phyloP scores from a whole-genome alignment of 2,797 vertebrate species.

The Glossophaga mutica region DNA sequence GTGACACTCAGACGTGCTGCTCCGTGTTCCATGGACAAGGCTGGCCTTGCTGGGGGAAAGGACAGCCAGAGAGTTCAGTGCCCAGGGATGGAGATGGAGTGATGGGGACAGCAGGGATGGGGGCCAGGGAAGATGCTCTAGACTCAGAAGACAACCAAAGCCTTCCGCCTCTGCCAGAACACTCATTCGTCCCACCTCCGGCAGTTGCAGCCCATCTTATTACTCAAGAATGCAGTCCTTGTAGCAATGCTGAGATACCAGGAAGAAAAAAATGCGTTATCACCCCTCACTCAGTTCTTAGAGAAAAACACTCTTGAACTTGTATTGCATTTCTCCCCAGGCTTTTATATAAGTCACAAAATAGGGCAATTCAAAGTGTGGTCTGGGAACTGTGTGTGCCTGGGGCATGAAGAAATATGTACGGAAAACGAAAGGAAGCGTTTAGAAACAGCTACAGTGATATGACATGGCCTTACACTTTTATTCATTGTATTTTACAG shows the following conservation, averaged over 20 bases:
- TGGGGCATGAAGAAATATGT: neutral
- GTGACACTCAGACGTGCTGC: neutral
- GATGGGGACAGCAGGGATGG: neutral
- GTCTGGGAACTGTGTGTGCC: neutral
- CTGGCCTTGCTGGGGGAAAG: neutral
- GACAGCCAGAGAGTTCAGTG: neutral
- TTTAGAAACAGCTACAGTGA: neutral
- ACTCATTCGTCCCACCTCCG: accelerated
- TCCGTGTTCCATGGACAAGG: accelerated
- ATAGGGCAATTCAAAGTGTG: neutral
- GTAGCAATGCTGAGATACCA: neutral
- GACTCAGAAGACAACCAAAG: neutral
- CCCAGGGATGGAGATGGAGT: neutral
- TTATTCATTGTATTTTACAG: neutral
- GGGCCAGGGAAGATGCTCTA: neutral
- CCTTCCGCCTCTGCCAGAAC: neutral
- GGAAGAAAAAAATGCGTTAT: neutral
- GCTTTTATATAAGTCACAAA: neutral
- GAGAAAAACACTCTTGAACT: neutral
- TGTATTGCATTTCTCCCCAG: neutral
- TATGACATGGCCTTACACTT: neutral
- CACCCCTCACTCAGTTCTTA: neutral
- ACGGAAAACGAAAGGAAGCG: neutral
- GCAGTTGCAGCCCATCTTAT: neutral
- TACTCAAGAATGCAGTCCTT: neutral